Evolutionary conservation across 2,888 invertebrate species (phyloP).

Genomic region (Spilarctia lutea): DNA sequence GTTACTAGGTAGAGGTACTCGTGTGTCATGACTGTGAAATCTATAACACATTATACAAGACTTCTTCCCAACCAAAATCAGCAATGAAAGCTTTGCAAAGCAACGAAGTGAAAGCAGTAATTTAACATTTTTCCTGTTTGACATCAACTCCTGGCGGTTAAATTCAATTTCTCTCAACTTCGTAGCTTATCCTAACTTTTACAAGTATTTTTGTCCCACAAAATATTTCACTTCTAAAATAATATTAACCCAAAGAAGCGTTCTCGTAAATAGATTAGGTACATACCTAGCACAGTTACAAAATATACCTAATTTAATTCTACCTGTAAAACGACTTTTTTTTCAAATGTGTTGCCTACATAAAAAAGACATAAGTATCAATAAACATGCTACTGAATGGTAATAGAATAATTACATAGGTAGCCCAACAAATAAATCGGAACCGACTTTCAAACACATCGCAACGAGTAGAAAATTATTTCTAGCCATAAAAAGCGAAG

Average conservation of each 20-base stretch:
- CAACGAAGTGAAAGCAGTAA: constrained; percentile 33
- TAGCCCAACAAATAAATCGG: constrained; percentile 54
- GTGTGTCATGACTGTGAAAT: background rate
- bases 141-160: constrained; percentile 12
- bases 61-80: constrained; percentile 17
- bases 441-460: constrained; percentile 67
- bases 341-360: background rate
- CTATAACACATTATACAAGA: constrained; percentile 8
- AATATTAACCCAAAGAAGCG: constrained; percentile 30
- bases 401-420: constrained; percentile 49
- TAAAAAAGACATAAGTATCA: background rate
- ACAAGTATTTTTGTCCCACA: constrained; percentile 6
- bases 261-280: constrained; percentile 14
- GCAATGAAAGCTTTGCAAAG: constrained; percentile 21
- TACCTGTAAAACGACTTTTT: background rate
- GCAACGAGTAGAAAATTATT: constrained; percentile 70
- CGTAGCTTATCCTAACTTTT: constrained; percentile 9
- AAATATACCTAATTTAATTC: no score
- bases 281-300: background rate
- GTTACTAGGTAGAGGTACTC: no score
- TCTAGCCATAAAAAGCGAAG: constrained; percentile 67
- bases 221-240: constrained; percentile 26
- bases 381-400: constrained; percentile 27
- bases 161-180: constrained; percentile 14
- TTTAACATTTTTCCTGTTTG: constrained; percentile 27